phyloP scores from a whole-genome alignment of 1,140 invertebrate genomes.

The Heterodera carotae region DNA sequence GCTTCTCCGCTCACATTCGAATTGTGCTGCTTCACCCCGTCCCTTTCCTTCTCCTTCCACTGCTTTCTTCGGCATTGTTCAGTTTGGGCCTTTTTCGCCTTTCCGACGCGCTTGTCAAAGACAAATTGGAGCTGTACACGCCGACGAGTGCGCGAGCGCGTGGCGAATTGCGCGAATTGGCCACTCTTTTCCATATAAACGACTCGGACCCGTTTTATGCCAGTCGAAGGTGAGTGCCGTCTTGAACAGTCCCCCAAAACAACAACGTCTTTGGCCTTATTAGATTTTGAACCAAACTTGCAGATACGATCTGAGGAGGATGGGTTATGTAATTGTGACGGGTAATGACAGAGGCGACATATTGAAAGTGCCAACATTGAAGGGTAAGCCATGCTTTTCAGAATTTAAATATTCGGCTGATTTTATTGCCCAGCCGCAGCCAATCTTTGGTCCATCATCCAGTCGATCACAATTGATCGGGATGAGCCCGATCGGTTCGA shows the following conservation, averaged over 20 bases:
- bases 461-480: slow-evolving; percentile 53
- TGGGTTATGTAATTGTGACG: slow-evolving; percentile 63
- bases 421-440: slow-evolving; percentile 46
- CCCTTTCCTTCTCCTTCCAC: slow-evolving; percentile 61
- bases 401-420: background rate
- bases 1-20: slow-evolving; percentile 51
- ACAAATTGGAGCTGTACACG: slow-evolving; percentile 62
- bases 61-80: slow-evolving; percentile 50
- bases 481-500: slow-evolving; percentile 6
- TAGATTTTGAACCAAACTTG: slow-evolving; percentile 37
- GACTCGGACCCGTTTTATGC: slow-evolving; percentile 64
- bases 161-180: slow-evolving; percentile 54
- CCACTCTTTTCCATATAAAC: slow-evolving; percentile 62
- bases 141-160: slow-evolving; percentile 59
- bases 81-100: slow-evolving; percentile 51
- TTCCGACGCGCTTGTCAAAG: slow-evolving; percentile 56
- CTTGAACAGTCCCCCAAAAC: no score
- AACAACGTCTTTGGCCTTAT: no score
- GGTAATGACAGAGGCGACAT: slow-evolving; percentile 54
- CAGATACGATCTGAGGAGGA: slow-evolving; percentile 60
- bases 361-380: slow-evolving; percentile 55
- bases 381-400: slow-evolving; percentile 26
- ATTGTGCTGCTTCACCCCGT: slow-evolving; percentile 52
- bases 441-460: slow-evolving; percentile 60
- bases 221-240: no score